Percentiles rank a stretch among this genome's conserved stretches.
Conservation (phyloP, 2,113 vertebrate species). For the Aleadryas rufinucha region DNA sequence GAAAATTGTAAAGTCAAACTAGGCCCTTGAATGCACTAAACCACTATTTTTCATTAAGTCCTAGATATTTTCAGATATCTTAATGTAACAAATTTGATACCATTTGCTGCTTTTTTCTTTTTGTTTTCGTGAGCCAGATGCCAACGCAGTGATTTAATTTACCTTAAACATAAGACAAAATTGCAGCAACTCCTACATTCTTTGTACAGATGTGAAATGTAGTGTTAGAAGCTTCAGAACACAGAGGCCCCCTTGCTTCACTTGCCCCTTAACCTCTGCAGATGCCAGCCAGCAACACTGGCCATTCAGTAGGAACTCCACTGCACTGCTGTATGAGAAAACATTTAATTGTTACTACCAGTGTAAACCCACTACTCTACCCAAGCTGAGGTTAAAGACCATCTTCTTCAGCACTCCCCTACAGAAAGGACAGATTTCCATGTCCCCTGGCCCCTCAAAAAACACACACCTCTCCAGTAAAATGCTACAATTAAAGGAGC, state of each 20-base stretch:
- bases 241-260: neutral
- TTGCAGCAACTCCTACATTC: neutral
- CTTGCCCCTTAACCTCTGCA: neutral
- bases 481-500: neutral
- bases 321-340: neutral
- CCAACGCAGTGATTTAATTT: neutral
- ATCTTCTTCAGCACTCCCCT: neutral
- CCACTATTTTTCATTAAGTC: neutral
- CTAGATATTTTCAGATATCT: neutral
- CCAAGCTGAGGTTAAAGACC: neutral
- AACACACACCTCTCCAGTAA: fast-evolving
- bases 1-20: neutral
- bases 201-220: neutral
- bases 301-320: neutral
- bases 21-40: neutral
- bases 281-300: neutral
- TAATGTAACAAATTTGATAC: neutral
- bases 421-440: neutral
- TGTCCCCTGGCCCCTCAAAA: neutral
- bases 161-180: neutral
- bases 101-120: neutral
- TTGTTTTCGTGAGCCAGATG: neutral
- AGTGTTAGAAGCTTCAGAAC: neutral
- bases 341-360: neutral
- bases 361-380: neutral